Evolutionary conservation across 2,888 invertebrate species (phyloP).

Genomic region (Eucera pruinosa): DNA sequence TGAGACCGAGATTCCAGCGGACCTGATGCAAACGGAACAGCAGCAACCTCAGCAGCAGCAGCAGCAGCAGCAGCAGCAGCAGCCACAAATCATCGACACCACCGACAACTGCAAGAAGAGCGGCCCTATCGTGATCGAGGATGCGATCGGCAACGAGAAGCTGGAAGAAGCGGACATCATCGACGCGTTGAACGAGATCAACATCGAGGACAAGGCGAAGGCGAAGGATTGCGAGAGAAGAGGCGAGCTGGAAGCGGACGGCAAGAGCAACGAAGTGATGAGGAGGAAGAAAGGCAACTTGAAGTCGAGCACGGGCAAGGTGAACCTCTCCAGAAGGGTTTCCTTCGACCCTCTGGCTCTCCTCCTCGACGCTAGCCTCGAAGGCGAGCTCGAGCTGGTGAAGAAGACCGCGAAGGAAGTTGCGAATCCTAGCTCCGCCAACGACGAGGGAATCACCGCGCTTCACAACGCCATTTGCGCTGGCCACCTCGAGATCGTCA

Average conservation of each 20-base stretch:
- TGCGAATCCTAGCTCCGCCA: conserved; percentile 97
- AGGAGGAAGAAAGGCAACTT: conserved; percentile 92
- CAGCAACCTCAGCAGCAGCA: conserved; percentile 79
- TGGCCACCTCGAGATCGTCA: conserved; percentile 98
- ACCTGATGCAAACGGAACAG: conserved; percentile 84
- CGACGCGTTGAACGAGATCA: conserved; percentile 82
- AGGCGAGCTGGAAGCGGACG: conserved; percentile 58
- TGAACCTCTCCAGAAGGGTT: conserved; percentile 92
- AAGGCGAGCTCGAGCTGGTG: conserved; percentile 98
- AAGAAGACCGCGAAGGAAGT: conserved; percentile 97
- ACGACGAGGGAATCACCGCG: conserved; percentile 99
- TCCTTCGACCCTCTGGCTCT: conserved; percentile 99
- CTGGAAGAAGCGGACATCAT: conserved; percentile 82
- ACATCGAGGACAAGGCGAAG: conserved; percentile 81
- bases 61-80: conserved; percentile 78
- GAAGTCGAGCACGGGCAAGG: conserved; percentile 88
- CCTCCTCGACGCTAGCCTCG: conserved; percentile 97
- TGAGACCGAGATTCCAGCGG: conserved; percentile 89
- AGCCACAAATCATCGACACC: conserved; percentile 73
- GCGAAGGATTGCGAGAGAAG: conserved; percentile 71
- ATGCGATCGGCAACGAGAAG: conserved; percentile 75
- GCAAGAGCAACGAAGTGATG: conserved; percentile 86
- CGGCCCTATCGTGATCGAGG: conserved; percentile 51
- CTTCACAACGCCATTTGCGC: conserved; percentile 99
- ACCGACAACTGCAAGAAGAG: conserved; percentile 71